Evolutionary conservation across 2,888 invertebrate genomes (phyloP), one percentile per base, ranked within the genome.

Genomic region (Chydorus sphaericus): DNA sequence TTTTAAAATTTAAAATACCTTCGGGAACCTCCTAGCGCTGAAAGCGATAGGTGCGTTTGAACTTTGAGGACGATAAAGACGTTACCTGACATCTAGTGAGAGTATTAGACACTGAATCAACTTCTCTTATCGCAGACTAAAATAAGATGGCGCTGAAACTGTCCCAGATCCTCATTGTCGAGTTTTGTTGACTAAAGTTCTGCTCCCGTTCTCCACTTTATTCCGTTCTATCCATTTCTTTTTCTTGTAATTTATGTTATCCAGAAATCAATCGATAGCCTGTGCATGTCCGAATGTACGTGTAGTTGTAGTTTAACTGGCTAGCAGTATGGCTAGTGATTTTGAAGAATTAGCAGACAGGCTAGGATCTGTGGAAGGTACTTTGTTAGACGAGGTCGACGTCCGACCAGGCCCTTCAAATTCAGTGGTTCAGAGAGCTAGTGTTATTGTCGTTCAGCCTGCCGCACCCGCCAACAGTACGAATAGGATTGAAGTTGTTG

Each of bases 251-350:
- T 44, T 44, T 44, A 44, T 44, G n/a, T 44, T 23, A 5, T 23
- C 44, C 26, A 26, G 4, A n/a, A n/a, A n/a, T n/a, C n/a, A n/a
- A n/a, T n/a, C n/a, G n/a, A n/a, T n/a, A n/a, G n/a, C n/a, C 26
- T 4, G 26, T 44, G 44, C 44, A 20, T 44, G 26, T 28, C 44
- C 44, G n/a, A 44, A 44, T 44, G 44, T n/a, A n/a, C n/a, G n/a
- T 44, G 44, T 44, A 10, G 28, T 10, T 5, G 28, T 14, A 44
- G 10, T 14, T 1, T 44, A n/a, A n/a, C n/a, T n/a, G n/a, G n/a
- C n/a, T n/a, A n/a, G n/a, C n/a, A 44, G 44, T 44, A 44, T 44
- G 44, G 44, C 44, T 28, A 44, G 44, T n/a, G 44, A 44, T 28
- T 14, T 44, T 26, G 44, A 44, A 23, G 44, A 44, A 23, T 44